A percentile compares a stretch with the other conserved stretches of the same genome.
Evolutionary conservation across 2,113 vertebrate species (phyloP).

Genomic region (Hypocryptadius cinnamomeus): DNA sequence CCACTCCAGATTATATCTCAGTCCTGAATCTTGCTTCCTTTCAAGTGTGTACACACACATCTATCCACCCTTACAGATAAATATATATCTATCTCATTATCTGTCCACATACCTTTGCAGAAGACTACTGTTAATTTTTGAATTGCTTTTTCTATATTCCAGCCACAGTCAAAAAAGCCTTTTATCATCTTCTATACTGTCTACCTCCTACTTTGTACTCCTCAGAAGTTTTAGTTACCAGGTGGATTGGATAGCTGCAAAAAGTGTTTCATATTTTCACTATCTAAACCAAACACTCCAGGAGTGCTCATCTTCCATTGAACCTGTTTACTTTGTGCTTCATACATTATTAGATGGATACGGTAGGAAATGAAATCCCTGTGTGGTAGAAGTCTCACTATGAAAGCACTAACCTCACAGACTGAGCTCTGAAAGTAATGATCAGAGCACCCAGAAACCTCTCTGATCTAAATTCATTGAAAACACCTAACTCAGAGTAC

Average conservation of each 20-base stretch:
- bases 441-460: slow-evolving; percentile 21
- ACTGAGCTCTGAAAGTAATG: slow-evolving; percentile 24
- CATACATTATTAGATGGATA: neutral
- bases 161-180: neutral
- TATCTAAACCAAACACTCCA: neutral
- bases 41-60: neutral
- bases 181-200: neutral
- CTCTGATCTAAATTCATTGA: slow-evolving; percentile 62
- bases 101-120: neutral
- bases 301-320: neutral
- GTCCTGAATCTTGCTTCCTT: neutral
- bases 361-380: slow-evolving; percentile 38
- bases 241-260: neutral
- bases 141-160: neutral
- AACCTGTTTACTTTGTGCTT: slow-evolving; percentile 51
- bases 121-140: neutral
- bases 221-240: neutral
- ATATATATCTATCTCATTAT: neutral
- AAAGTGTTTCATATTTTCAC: neutral
- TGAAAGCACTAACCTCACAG: slow-evolving; percentile 26
- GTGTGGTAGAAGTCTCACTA: neutral
- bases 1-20: neutral
- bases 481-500: slow-evolving; percentile 25
- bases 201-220: neutral
- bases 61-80: neutral